Conservation (phyloP, 1,140 invertebrate species). For the Drosophila grimshawi region DNA sequence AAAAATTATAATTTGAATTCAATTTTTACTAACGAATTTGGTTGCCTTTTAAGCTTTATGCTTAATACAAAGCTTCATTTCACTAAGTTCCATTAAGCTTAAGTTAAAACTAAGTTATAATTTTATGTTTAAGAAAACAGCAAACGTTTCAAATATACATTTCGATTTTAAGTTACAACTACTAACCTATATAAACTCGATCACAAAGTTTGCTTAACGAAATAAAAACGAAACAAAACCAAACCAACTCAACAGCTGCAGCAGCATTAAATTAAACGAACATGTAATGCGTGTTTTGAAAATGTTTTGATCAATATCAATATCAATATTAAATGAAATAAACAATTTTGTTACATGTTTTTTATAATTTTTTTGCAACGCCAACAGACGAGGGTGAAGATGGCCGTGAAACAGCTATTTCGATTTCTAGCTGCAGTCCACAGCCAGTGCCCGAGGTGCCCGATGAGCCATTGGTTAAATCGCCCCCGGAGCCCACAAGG, state of each 20-base stretch:
- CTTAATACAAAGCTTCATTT: conserved; percentile 64
- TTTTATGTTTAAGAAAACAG: conserved; percentile 40
- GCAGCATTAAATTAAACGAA: conserved; percentile 58
- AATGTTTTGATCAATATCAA: conserved; percentile 31
- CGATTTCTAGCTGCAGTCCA: conserved; percentile 84
- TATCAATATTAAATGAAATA: conserved; percentile 3
- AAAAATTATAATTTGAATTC: conserved; percentile 42
- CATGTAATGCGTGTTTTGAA: conserved; percentile 61
- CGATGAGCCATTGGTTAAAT: conserved; percentile 92
- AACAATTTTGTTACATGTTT: conserved; percentile 29
- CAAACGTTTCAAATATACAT: conserved; percentile 36
- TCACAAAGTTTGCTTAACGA: conserved; percentile 73
- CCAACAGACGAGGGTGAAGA: conserved; percentile 80
- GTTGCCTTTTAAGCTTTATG: conserved; percentile 75
- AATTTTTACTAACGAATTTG: conserved; percentile 71
- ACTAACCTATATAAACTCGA: conserved; percentile 73
- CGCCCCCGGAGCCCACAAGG: conserved; percentile 94
- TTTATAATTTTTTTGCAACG: conserved; percentile 56
- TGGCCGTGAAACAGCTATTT: conserved; percentile 81
- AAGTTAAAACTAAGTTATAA: conserved; percentile 40
- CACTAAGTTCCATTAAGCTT: conserved; percentile 44
- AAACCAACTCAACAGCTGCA: conserved; percentile 53
- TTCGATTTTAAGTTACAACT: conserved; percentile 66
- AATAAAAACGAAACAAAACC: conserved; percentile 36
- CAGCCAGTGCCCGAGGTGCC: conserved; percentile 82